These are phyloP conservation scores for Dipus sagitta DNA, from an alignment of 2,797 vertebrate genomes.

Conservation along the genomic window DNA sequence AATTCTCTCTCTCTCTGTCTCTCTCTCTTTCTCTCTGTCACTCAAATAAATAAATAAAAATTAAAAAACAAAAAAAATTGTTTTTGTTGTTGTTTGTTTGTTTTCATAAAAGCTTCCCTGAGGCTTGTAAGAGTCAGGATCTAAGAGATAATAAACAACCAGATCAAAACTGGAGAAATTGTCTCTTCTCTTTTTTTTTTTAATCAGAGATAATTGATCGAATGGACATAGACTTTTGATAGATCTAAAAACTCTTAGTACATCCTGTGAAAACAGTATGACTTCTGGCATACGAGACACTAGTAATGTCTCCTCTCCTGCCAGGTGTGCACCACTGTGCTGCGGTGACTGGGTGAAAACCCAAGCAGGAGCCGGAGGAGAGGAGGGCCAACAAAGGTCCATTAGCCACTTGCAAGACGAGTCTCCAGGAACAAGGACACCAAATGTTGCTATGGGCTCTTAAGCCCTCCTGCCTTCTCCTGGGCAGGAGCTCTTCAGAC, in stretches of 20 bases:
- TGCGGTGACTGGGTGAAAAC: not conserved
- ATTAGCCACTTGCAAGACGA: not conserved
- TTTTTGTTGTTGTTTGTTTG: too few relatives aligned
- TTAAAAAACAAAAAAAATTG: too few relatives aligned
- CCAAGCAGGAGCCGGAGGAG: not conserved
- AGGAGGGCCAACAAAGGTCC: not conserved
- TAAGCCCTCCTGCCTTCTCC: too few relatives aligned
- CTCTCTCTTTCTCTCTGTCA: too few relatives aligned
- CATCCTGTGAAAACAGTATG: not conserved
- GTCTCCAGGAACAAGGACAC: not conserved
- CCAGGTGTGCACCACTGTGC: not conserved
- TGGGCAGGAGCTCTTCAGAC: too few relatives aligned
- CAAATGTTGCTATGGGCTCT: not conserved
- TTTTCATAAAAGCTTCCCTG: not conserved
- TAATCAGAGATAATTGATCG: not conserved
- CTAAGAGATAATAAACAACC: not conserved
- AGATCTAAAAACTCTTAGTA: not conserved
- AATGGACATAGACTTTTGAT: not conserved
- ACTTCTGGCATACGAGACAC: not conserved
- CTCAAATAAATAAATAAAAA: too few relatives aligned
- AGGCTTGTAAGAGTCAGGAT: not conserved
- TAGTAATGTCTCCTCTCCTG: not conserved
- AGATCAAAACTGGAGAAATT: not conserved
- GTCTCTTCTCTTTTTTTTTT: not conserved
- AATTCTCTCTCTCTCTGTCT: too few relatives aligned